Base-by-base conservation (phyloP, 1,140 invertebrate genomes). In the Homarus americanus region DNA sequence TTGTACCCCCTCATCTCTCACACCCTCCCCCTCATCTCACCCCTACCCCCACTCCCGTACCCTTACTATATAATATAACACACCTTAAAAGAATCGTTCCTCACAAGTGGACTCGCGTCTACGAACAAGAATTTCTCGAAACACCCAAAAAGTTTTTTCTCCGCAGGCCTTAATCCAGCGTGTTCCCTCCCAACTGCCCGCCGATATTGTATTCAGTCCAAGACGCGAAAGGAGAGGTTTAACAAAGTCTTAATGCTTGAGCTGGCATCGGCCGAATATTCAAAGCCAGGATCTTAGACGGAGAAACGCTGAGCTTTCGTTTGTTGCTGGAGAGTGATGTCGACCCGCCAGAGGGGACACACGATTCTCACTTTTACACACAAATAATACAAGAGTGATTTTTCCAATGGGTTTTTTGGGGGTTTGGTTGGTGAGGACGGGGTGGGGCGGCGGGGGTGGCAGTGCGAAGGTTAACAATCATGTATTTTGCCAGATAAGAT, bases 221-320 rank as follows among this genome's bases (percentile, higher is more conserved):
- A 44, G 82, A 85, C 82, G 36, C 89, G 53, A 36, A 69, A 79
- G 82, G 69, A 85, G 89, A 86, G 89, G 89, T 91, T 91, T 91
- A 91, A 91, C 89, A 91, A 90, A 91, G 89, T 91, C 89, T 91
- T 91, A 80, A 91, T 78, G 89, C 82, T 86, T 86, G 82, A 91
- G 82, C 78, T 91, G 82, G 36, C 75, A 85, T 49, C 36, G 82
- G 53, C 41, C 89, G 82, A 91, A 91, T 91, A 91, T 91, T 91
- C 82, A 86, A 85, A 86, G 87, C 87, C 76, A 40, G 79, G 89
- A 73, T 80, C 76, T 82, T 87, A 76, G 63, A 58, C 12, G 73
- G 24, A 41, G 63, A 58, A 58, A 20, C 72, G 83, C 83, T 75
- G 83, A 85, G 83, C 69, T 85, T 85, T 85, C 83, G 49, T 85